Evolutionary conservation across 2,797 vertebrate species (phyloP).

Genomic region (Cyprinodon diabolis): DNA sequence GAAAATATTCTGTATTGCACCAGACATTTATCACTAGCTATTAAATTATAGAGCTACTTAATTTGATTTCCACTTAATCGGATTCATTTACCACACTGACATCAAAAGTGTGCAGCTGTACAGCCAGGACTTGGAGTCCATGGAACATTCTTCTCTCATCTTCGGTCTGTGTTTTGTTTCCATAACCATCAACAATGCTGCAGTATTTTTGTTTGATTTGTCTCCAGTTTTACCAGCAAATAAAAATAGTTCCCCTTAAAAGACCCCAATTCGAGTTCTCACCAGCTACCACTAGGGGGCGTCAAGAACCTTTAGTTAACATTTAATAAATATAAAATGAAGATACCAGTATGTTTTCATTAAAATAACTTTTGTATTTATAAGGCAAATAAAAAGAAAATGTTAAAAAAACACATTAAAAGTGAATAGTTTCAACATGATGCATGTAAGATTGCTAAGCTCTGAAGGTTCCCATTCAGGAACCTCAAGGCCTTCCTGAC

Average conservation of each 20-base stretch:
- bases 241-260: too few species aligned
- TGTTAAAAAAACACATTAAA: neutral
- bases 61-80: neutral
- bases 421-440: neutral
- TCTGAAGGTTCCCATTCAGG: neutral
- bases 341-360: neutral
- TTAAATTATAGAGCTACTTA: neutral
- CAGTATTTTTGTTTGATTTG: neutral
- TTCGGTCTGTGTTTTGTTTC: neutral
- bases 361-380: neutral
- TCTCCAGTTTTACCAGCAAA: neutral
- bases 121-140: neutral
- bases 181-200: neutral
- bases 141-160: neutral
- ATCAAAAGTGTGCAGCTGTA: neutral
- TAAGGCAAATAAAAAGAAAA: neutral
- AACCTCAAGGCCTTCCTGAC: neutral
- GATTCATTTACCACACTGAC: neutral
- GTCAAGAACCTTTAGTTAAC: neutral
- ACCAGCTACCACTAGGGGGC: constrained; percentile 22
- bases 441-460: neutral
- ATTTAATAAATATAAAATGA: neutral
- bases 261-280: neutral
- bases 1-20: neutral
- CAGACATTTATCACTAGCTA: neutral